Conservation (phyloP, 1,140 invertebrate genomes). For the Coptotermes formosanus region DNA sequence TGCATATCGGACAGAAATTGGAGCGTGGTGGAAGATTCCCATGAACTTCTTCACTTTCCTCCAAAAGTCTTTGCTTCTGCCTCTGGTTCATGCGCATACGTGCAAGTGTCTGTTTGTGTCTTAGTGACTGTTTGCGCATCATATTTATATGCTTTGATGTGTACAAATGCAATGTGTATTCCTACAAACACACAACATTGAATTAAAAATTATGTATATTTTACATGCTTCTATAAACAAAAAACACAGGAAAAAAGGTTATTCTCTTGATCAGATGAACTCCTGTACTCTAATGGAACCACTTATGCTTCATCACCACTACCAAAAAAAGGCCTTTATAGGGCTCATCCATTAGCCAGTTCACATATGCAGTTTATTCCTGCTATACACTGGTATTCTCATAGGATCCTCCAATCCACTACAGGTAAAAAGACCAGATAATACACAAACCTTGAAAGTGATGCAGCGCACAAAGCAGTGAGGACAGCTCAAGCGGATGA, state of each 20-base stretch:
- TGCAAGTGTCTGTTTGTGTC: constrained; percentile 66
- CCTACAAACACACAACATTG: constrained; percentile 45
- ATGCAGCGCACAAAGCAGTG: constrained; percentile 69
- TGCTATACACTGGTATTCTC: too few species aligned
- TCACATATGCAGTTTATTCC: too few species aligned
- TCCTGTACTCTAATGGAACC: too few species aligned
- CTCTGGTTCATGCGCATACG: constrained; percentile 72
- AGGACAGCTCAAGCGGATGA: constrained; percentile 69
- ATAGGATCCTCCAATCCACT: too few species aligned
- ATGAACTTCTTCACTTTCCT: constrained; percentile 56
- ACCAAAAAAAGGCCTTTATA: too few species aligned
- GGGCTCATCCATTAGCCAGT: too few species aligned
- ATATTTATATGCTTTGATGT: constrained; percentile 65
- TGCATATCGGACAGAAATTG: constrained; percentile 73
- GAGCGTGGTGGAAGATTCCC: constrained; percentile 55
- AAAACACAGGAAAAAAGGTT: too few species aligned
- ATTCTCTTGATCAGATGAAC: too few species aligned
- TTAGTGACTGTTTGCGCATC: constrained; percentile 67
- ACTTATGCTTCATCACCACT: too few species aligned
- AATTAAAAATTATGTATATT: too few species aligned
- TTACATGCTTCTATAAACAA: too few species aligned
- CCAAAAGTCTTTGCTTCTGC: constrained; percentile 66
- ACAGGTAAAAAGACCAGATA: too few species aligned
- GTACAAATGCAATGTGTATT: constrained; percentile 68
- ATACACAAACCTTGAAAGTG: constrained; percentile 62